Evolutionary conservation across 2,888 invertebrate species (phyloP).

Genomic region (Andrena flavipes): DNA sequence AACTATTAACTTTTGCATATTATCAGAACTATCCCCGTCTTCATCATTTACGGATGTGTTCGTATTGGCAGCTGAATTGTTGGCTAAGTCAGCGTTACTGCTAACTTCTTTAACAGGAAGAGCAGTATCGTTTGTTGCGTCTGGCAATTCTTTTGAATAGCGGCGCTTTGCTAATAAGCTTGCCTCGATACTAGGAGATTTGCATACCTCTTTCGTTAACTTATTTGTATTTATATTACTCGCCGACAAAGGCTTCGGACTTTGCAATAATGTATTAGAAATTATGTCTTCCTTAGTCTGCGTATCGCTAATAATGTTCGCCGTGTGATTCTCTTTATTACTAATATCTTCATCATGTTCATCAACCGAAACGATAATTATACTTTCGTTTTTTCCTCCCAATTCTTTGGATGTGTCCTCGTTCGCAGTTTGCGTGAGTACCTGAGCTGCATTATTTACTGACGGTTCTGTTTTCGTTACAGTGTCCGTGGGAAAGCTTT

Average conservation of each 20-base stretch:
- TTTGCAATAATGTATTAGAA: conserved; percentile 20
- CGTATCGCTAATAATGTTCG: conserved; percentile 32
- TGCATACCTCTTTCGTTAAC: conserved; percentile 24
- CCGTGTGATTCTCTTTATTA: conserved; percentile 57
- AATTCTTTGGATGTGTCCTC: conserved; percentile 1
- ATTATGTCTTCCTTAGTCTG: conserved; percentile 11
- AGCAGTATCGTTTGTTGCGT: not conserved
- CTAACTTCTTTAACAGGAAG: not conserved
- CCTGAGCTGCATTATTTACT: not conserved
- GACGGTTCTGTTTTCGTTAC: not conserved
- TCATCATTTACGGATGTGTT: not conserved
- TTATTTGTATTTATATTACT: conserved; percentile 9
- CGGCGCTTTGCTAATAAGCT: not conserved
- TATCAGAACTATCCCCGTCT: conserved; percentile 2
- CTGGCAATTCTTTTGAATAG: conserved; percentile 34
- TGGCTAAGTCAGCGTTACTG: not conserved
- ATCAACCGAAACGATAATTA: conserved; percentile 19
- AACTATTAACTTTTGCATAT: conserved; percentile 2
- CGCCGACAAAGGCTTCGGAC: conserved; percentile 3
- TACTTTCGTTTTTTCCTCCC: not conserved
- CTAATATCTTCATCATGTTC: conserved; percentile 46
- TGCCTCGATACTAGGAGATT: conserved; percentile 8
- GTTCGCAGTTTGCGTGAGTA: not conserved
- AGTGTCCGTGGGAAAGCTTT: not conserved
- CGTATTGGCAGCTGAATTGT: not conserved